Conservation (phyloP, 1,140 invertebrate genomes). For the Lerema accius region DNA sequence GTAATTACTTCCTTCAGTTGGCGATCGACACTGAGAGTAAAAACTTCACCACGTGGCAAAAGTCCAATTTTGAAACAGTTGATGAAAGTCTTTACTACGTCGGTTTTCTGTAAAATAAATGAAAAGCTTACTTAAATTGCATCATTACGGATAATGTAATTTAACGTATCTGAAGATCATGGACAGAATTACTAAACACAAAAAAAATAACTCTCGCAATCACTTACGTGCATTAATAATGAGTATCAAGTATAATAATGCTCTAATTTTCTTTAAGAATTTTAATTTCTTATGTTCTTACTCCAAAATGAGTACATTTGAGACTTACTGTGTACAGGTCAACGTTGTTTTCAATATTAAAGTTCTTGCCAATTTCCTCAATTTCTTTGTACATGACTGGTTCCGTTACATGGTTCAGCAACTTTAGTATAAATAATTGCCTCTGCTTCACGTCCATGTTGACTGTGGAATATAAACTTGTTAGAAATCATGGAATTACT, state of each 20-base stretch:
- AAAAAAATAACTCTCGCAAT: no score
- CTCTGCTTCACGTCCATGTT: constrained; percentile 65
- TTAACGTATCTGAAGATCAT: no score
- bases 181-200: no score
- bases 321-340: constrained; percentile 67
- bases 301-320: constrained; percentile 47
- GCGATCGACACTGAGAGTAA: constrained; percentile 84
- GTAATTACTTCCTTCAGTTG: constrained; percentile 85
- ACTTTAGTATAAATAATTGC: constrained; percentile 84
- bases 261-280: no score
- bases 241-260: no score
- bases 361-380: constrained; percentile 80
- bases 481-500: no score
- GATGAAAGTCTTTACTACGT: constrained; percentile 84
- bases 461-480: constrained; percentile 73
- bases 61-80: constrained; percentile 83
- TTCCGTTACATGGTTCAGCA: constrained; percentile 85
- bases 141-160: no score
- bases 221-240: no score
- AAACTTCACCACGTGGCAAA: constrained; percentile 84
- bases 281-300: no score
- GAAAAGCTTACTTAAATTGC: no score
- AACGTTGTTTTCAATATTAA: constrained; percentile 81
- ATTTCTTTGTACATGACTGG: constrained; percentile 76
- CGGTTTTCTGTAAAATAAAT: constrained; percentile 74